These are phyloP conservation scores for Calycopis cecrops DNA, from an alignment of 1,140 invertebrate genomes.

Conservation along the genomic window DNA sequence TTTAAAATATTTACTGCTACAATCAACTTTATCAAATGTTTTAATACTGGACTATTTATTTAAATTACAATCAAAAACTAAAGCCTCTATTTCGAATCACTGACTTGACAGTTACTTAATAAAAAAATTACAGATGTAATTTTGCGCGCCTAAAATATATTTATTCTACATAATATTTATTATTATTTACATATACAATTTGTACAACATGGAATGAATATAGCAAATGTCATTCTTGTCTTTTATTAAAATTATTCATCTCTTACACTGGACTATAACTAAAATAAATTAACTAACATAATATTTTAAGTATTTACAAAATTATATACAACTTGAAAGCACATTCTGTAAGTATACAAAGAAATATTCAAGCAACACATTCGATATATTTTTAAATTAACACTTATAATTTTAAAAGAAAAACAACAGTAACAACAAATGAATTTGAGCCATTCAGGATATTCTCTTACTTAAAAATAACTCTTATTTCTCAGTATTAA, in stretches of 20 bases:
- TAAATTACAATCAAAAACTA: too few relatives aligned
- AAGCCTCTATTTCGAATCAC: too few relatives aligned
- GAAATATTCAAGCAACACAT: slow-evolving; percentile 2
- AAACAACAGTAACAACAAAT: slow-evolving; percentile 3
- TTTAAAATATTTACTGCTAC: too few relatives aligned
- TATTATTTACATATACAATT: slow-evolving; percentile 17
- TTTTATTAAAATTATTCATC: slow-evolving; percentile 12
- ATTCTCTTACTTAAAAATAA: slow-evolving; percentile 13
- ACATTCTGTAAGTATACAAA: not conserved
- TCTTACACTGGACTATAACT: slow-evolving; percentile 2
- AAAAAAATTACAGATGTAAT: too few relatives aligned
- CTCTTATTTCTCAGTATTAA: slow-evolving; percentile 61
- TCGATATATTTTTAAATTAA: not conserved
- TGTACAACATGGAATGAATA: slow-evolving; percentile 42
- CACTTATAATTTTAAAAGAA: slow-evolving; percentile 4
- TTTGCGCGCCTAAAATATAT: too few relatives aligned
- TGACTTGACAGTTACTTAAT: too few relatives aligned
- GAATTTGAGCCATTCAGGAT: not conserved
- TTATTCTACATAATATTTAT: too few relatives aligned
- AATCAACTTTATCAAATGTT: too few relatives aligned
- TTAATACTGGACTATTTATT: too few relatives aligned
- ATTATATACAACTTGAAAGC: slow-evolving; percentile 2
- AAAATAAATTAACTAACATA: slow-evolving; percentile 6
- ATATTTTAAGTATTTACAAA: slow-evolving; percentile 5
- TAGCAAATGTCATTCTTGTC: slow-evolving; percentile 24